Percentiles rank a stretch among this genome's conserved stretches.
These are phyloP conservation scores for Bombycilla garrulus DNA, from an alignment of 2,113 vertebrate genomes.

Conservation along the genomic window DNA sequence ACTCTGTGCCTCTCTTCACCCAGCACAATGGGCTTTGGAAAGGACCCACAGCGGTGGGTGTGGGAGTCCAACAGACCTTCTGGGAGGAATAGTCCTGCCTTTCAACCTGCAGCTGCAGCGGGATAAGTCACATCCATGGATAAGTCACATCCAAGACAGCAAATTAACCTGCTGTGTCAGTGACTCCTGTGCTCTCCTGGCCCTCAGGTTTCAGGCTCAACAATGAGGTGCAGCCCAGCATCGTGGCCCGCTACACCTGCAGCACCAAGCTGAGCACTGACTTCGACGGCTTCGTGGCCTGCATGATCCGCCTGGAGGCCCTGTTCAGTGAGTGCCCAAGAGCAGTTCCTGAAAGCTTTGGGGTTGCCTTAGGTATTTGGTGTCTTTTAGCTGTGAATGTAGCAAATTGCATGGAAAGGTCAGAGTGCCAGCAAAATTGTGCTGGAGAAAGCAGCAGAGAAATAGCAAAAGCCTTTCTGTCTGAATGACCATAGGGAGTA, in stretches of 20 bases:
- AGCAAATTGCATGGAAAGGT: neutral
- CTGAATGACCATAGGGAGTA: neutral
- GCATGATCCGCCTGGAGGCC: conserved; percentile 84
- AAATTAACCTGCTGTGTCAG: neutral
- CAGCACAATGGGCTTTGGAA: neutral
- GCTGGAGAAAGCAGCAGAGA: neutral
- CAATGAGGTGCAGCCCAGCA: conserved; percentile 80
- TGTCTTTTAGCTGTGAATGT: neutral
- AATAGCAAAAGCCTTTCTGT: neutral
- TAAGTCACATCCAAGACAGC: neutral
- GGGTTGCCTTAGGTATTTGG: neutral
- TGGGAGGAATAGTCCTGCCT: neutral
- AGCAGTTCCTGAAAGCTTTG: neutral
- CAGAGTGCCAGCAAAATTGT: neutral
- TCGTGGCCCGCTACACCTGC: conserved; percentile 74
- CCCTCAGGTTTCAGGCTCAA: conserved; percentile 83
- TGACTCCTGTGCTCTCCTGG: neutral
- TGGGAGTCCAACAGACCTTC: neutral
- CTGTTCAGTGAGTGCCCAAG: conserved; percentile 85
- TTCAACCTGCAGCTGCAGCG: neutral
- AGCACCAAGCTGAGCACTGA: conserved; percentile 75
- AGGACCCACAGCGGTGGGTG: neutral
- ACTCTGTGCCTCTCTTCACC: neutral
- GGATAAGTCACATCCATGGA: neutral
- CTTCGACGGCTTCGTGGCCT: conserved; percentile 86